A percentile compares a stretch with the other conserved stretches of the same genome.
Evolutionary conservation across 2,113 vertebrate genomes (phyloP).

Genomic region (Petaurus breviceps): DNA sequence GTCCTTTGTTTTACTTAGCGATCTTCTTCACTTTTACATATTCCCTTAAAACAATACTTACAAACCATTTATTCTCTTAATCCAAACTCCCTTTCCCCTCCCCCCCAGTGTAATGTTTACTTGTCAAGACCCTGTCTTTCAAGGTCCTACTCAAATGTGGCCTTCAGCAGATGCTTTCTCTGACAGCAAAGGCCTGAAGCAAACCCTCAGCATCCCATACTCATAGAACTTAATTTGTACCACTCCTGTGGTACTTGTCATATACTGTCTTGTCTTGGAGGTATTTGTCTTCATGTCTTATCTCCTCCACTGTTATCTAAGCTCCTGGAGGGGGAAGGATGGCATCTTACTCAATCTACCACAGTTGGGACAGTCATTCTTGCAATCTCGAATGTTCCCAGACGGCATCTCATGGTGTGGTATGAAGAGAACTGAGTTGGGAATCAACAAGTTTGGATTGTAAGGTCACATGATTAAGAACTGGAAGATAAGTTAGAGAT

Average conservation of each 20-base stretch:
- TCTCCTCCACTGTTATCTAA: not conserved
- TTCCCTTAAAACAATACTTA: slow-evolving; percentile 24
- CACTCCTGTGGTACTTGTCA: not conserved
- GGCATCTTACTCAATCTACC: not conserved
- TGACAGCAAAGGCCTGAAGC: not conserved
- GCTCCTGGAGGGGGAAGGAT: not conserved
- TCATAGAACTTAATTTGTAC: not conserved
- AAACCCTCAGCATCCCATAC: not conserved
- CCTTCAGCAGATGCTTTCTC: not conserved
- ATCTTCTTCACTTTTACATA: slow-evolving; percentile 73
- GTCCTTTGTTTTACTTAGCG: slow-evolving; percentile 70
- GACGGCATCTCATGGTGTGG: not conserved
- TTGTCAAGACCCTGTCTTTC: slow-evolving; percentile 49
- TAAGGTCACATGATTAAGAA: not conserved
- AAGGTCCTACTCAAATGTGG: not conserved
- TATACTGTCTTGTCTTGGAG: not conserved
- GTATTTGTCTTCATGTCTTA: not conserved
- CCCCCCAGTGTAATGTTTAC: not conserved
- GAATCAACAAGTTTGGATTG: not conserved
- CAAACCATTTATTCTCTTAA: not conserved
- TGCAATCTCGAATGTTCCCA: not conserved
- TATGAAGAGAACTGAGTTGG: not conserved
- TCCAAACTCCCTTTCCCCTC: not conserved
- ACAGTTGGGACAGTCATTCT: not conserved
- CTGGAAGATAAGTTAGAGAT: not conserved